A percentile compares a stretch with the other conserved stretches of the same genome.
phyloP scores from a whole-genome alignment of 2,797 vertebrate species.

The Leptatherina wallacei region DNA sequence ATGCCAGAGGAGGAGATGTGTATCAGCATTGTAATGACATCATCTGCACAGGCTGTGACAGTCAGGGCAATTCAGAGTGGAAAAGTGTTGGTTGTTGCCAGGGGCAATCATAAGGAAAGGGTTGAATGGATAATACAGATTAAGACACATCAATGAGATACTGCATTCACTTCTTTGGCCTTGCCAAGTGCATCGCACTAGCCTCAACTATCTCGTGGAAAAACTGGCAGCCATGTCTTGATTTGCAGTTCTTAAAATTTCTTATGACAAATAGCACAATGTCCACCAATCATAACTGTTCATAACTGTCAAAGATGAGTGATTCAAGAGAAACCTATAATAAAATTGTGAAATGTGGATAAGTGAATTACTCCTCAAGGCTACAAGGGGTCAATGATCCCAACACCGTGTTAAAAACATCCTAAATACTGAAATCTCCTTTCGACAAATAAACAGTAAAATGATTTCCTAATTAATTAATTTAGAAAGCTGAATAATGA shows the following conservation, averaged over 20 bases:
- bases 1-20: conserved; percentile 69
- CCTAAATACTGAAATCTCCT: too few relatives aligned
- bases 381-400: too few relatives aligned
- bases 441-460: too few relatives aligned
- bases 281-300: conserved; percentile 8
- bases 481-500: too few relatives aligned
- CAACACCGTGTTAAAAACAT: too few relatives aligned
- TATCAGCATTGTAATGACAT: conserved; percentile 76
- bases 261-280: conserved; percentile 3
- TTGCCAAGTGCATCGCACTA: conserved; percentile 32
- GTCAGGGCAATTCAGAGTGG: conserved; percentile 65
- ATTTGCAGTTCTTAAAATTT: conserved; percentile 12
- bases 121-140: conserved; percentile 69
- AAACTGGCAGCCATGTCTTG: conserved; percentile 16
- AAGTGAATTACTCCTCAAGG: too few relatives aligned
- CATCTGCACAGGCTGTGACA: conserved; percentile 73
- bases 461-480: too few relatives aligned
- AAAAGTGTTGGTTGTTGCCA: conserved; percentile 71
- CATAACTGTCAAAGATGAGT: too few relatives aligned
- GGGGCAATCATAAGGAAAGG: conserved; percentile 61
- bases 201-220: conserved; percentile 2
- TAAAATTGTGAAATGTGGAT: too few relatives aligned
- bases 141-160: conserved; percentile 60
- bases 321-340: too few relatives aligned
- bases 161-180: conserved; percentile 50